These are phyloP conservation scores for Boloria euphrosyne DNA, from an alignment of 2,888 invertebrate genomes.

Conservation along the genomic window DNA sequence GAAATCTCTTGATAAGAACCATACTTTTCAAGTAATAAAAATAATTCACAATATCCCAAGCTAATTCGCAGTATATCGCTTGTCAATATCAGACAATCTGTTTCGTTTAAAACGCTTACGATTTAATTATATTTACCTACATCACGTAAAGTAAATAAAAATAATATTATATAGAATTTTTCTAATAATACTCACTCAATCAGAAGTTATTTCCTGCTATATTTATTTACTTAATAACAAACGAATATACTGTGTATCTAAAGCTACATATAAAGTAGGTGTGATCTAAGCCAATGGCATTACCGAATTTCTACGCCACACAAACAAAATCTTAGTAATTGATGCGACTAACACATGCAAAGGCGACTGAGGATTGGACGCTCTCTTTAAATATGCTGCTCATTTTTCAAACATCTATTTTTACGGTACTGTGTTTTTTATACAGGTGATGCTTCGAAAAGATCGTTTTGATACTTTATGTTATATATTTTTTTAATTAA, in stretches of 20 bases:
- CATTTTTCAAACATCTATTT: slow-evolving; percentile 79
- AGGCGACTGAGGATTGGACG: slow-evolving; percentile 56
- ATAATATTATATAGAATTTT: too few relatives aligned
- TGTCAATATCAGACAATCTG: too few relatives aligned
- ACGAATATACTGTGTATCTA: slow-evolving; percentile 1
- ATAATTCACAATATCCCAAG: too few relatives aligned
- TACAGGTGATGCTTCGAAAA: slow-evolving; percentile 49
- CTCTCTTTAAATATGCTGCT: slow-evolving; percentile 61
- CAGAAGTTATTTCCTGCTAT: too few relatives aligned
- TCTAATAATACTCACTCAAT: too few relatives aligned
- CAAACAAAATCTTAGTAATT: slow-evolving; percentile 41
- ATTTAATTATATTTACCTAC: too few relatives aligned
- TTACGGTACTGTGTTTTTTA: slow-evolving; percentile 74
- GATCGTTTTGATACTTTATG: slow-evolving; percentile 54
- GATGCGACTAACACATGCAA: slow-evolving; percentile 51
- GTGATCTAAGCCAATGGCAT: slow-evolving; percentile 31
- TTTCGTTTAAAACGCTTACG: too few relatives aligned
- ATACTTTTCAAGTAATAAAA: too few relatives aligned
- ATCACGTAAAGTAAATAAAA: too few relatives aligned
- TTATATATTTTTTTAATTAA: not conserved
- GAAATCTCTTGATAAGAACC: too few relatives aligned
- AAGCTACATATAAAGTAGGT: slow-evolving; percentile 9
- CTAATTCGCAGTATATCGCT: too few relatives aligned
- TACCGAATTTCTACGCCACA: slow-evolving; percentile 34
- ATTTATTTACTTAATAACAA: not conserved